Conservation (phyloP, 2,113 vertebrate species). For the Muntiacus reevesi region DNA sequence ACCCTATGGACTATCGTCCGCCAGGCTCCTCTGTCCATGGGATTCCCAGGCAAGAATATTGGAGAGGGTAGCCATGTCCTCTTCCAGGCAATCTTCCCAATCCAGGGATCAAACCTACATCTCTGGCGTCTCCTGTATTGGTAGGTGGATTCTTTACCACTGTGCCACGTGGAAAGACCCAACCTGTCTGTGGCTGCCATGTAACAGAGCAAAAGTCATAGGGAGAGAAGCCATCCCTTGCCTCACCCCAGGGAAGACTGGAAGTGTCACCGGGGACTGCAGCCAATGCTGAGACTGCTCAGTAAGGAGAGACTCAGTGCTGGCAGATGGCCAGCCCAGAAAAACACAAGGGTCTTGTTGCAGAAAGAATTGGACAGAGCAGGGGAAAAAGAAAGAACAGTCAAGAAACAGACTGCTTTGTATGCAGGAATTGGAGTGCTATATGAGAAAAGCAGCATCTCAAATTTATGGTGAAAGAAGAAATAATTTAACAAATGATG, state of each 20-base stretch:
- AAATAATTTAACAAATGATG: conserved; percentile 39
- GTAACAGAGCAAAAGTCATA: not conserved
- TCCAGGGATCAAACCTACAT: not conserved
- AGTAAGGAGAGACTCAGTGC: not conserved
- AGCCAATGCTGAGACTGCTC: not conserved
- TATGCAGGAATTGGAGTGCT: not conserved
- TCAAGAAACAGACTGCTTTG: not conserved
- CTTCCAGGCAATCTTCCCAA: not conserved
- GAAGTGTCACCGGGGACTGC: not conserved
- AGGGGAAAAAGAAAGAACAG: not conserved
- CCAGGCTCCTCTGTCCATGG: not conserved
- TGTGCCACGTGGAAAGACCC: not conserved
- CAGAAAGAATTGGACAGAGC: not conserved
- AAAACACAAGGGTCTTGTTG: not conserved
- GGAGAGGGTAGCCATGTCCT: not conserved
- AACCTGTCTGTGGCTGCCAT: not conserved
- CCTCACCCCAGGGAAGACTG: not conserved
- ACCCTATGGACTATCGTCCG: not conserved
- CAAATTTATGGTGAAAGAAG: not conserved
- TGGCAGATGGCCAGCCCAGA: not conserved
- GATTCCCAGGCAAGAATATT: not conserved
- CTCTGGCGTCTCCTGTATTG: not conserved
- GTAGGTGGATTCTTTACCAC: not conserved
- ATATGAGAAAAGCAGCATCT: not conserved
- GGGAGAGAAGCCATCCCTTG: not conserved